Conservation (phyloP, 2,113 vertebrate species). For the Anseranas semipalmata region DNA sequence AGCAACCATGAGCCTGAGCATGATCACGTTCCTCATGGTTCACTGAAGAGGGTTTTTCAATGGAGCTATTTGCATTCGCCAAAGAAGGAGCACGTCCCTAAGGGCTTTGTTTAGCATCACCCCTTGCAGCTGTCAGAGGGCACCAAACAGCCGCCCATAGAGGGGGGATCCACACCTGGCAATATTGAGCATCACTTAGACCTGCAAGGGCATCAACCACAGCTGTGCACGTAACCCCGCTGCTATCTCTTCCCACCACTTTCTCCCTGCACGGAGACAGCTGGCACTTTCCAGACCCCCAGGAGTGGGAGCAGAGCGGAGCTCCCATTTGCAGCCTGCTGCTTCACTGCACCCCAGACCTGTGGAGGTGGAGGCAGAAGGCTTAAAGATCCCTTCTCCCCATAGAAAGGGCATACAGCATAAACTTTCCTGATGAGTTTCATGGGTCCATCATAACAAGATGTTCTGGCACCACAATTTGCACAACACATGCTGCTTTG, state of each 20-base stretch:
- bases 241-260: neutral
- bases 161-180: accelerated
- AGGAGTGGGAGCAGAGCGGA: neutral
- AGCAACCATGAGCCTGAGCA: neutral
- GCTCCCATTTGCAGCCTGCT: neutral
- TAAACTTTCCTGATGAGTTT: neutral
- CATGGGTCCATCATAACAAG: accelerated
- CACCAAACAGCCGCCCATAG: neutral
- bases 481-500: neutral
- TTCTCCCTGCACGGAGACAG: neutral
- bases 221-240: neutral
- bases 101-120: neutral
- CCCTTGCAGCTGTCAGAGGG: neutral
- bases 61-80: neutral
- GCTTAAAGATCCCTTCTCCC: neutral
- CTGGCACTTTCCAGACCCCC: neutral
- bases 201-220: neutral
- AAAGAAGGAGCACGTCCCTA: neutral
- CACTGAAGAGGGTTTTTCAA: neutral
- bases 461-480: neutral
- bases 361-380: neutral
- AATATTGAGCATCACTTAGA: neutral
- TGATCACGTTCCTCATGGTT: neutral
- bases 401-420: neutral
- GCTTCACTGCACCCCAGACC: neutral